phyloP scores from a whole-genome alignment of 1,140 invertebrate species.

The Phthorimaea operculella region DNA sequence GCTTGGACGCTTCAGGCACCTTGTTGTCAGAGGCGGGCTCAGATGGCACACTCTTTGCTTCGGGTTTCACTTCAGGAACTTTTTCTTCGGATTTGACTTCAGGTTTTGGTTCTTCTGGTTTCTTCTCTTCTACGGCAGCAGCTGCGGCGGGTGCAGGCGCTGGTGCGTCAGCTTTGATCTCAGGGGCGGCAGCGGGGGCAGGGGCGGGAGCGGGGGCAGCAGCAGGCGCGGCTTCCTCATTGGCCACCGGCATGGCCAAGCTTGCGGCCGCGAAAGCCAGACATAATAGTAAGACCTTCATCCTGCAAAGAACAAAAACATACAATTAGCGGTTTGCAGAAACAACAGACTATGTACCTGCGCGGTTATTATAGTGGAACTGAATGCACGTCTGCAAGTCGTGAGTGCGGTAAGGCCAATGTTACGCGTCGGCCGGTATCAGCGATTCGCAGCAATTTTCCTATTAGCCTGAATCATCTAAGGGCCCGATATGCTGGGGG shows the following conservation, averaged over 20 bases:
- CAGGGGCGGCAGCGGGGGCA: conserved; percentile 18
- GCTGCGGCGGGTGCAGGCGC: conserved; percentile 13
- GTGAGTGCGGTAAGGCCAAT: conserved; percentile 61
- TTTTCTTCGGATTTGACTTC: conserved; percentile 23
- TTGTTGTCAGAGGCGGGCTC: conserved; percentile 15
- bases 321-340: conserved; percentile 38
- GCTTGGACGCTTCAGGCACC: conserved; percentile 10
- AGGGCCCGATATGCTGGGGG: conserved; percentile 43
- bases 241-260: conserved; percentile 58
- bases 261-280: conserved; percentile 57
- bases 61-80: conserved; percentile 11
- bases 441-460: conserved; percentile 54
- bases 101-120: conserved; percentile 29
- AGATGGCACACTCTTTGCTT: conserved; percentile 6
- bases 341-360: conserved; percentile 13
- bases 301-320: conserved; percentile 53
- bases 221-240: conserved; percentile 22
- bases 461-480: conserved; percentile 58
- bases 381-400: conserved; percentile 48
- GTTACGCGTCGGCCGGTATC: conserved; percentile 51
- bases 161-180: conserved; percentile 22
- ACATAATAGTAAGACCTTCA: conserved; percentile 62
- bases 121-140: conserved; percentile 12
- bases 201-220: conserved; percentile 24
- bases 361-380: conserved; percentile 27